phyloP scores from a whole-genome alignment of 2,113 vertebrate species.

The Thamnophis sirtalis region DNA sequence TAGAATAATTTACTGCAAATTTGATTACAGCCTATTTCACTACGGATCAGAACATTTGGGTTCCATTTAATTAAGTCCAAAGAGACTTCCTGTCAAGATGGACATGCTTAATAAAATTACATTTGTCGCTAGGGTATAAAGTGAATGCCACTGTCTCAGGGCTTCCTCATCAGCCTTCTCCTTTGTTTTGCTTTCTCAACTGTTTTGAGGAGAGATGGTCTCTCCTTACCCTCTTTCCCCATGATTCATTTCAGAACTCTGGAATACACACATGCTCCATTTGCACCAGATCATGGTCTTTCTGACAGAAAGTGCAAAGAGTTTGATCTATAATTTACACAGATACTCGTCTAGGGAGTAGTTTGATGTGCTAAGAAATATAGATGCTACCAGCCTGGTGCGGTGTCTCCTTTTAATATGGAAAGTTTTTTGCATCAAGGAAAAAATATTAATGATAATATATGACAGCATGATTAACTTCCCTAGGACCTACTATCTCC shows the following conservation, averaged over 20 bases:
- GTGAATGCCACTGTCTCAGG: neutral
- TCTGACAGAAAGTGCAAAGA: conserved; percentile 1
- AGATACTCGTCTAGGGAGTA: neutral
- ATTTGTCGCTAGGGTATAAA: neutral
- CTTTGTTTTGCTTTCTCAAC: neutral
- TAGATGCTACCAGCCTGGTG: neutral
- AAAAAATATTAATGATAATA: neutral
- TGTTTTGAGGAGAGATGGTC: neutral
- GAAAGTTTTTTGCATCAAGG: conserved; percentile 24
- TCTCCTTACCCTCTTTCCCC: neutral
- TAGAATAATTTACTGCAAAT: conserved; percentile 3
- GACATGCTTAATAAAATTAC: conserved; percentile 5
- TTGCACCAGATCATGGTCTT: neutral
- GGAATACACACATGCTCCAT: conserved; percentile 26
- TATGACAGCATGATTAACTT: neutral
- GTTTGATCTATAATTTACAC: conserved; percentile 52
- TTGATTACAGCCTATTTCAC: conserved; percentile 4
- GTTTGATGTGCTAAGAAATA: conserved; percentile 21
- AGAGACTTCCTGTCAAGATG: conserved; percentile 6
- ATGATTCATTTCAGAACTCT: neutral
- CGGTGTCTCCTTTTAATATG: conserved; percentile 20
- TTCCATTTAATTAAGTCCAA: conserved; percentile 26
- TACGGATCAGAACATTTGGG: conserved; percentile 3
- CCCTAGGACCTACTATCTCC: neutral
- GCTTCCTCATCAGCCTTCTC: neutral